A percentile compares a stretch with the other conserved stretches of the same genome.
phyloP scores from a whole-genome alignment of 92 coral and sea anemone genomes.

The Epizoanthus stellaris region DNA sequence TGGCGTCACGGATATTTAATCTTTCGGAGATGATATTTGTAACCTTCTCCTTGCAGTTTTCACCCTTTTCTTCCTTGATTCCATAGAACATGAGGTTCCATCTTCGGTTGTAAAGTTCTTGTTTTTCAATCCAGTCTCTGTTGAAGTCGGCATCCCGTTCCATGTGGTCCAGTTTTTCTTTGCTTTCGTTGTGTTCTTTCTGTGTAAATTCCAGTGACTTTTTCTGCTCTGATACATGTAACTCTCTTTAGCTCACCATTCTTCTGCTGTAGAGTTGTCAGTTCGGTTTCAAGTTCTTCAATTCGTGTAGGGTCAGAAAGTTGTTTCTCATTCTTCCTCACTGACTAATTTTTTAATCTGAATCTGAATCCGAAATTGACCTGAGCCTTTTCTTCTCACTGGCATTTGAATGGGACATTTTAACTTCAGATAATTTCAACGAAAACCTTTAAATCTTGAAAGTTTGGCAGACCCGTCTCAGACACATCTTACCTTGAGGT shows the following conservation, averaged over 20 bases:
- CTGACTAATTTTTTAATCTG: too few species aligned
- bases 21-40: background rate
- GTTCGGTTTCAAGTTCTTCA: too few species aligned
- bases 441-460: too few species aligned
- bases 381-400: too few species aligned
- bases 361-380: too few species aligned
- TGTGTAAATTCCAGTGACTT: background rate
- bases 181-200: background rate
- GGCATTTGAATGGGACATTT: too few species aligned
- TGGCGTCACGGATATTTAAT: background rate
- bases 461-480: too few species aligned
- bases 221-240: background rate
- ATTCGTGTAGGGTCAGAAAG: too few species aligned
- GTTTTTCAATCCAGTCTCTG: background rate
- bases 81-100: background rate
- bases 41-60: background rate
- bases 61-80: background rate
- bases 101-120: background rate
- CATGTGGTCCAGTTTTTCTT: background rate
- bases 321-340: too few species aligned
- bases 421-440: too few species aligned
- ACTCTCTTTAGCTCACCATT: background rate
- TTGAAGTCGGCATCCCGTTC: background rate
- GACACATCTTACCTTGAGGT: too few species aligned
- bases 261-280: too few species aligned